phyloP scores from a whole-genome alignment of 2,888 invertebrate species.

The Gasteruption jaculator region DNA sequence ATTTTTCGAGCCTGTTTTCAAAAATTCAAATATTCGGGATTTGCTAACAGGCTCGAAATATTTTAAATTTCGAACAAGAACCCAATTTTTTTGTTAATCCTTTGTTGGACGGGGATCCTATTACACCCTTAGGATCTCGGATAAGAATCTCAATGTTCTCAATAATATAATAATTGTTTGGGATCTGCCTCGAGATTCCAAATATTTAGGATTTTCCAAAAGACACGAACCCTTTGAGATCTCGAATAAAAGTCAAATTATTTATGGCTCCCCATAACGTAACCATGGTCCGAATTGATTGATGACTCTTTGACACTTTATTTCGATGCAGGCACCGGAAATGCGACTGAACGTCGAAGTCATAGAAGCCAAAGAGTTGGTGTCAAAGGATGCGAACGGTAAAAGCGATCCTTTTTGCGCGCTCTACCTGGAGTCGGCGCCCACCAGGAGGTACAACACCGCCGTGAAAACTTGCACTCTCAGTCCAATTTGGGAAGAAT shows the following conservation, averaged over 20 bases:
- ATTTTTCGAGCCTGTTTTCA: neutral
- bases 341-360: conserved; percentile 80
- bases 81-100: neutral
- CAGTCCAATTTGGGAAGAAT: conserved; percentile 94
- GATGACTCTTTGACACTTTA: neutral
- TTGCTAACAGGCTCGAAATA: neutral
- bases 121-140: too few relatives aligned
- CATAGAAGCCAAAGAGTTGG: conserved; percentile 79
- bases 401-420: conserved; percentile 97
- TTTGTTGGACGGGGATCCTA: too few relatives aligned
- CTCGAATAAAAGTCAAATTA: too few relatives aligned
- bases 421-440: conserved; percentile 74
- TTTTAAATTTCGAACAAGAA: neutral
- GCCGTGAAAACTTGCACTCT: conserved; percentile 88
- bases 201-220: too few relatives aligned
- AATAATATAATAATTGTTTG: too few relatives aligned
- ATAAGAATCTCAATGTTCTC: too few relatives aligned
- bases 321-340: conserved; percentile 63
- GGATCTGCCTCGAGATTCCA: too few relatives aligned
- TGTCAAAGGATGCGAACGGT: conserved; percentile 86
- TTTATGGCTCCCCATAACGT: too few relatives aligned
- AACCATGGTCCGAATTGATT: too few relatives aligned
- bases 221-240: too few relatives aligned
- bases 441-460: conserved; percentile 78
- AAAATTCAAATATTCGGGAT: too few relatives aligned